Percentiles rank a stretch among this genome's conserved stretches.
These are phyloP conservation scores for Pachyseris speciosa DNA, from an alignment of 64 coral and sea anemone genomes.

Conservation along the genomic window DNA sequence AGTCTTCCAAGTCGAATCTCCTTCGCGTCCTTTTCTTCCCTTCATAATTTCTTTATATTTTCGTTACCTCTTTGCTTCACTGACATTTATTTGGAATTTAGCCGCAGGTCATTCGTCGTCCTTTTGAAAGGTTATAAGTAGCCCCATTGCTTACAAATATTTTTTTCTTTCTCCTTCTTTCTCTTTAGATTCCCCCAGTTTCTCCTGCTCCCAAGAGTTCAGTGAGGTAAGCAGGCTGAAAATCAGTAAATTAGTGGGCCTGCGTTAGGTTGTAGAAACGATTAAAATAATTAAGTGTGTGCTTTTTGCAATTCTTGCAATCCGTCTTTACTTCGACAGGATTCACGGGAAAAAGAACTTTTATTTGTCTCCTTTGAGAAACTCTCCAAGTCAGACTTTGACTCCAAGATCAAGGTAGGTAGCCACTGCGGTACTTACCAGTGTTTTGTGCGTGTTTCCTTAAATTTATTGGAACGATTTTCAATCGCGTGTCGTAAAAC, in stretches of 20 bases:
- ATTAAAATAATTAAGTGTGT: not conserved
- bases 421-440: no score
- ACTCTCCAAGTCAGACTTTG: constrained; percentile 1
- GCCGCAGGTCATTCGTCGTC: no score
- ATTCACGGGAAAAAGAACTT: constrained; percentile 20
- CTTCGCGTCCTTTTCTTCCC: no score
- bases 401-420: constrained; percentile 25
- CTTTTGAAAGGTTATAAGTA: not conserved
- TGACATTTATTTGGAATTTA: no score
- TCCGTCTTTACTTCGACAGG: not conserved
- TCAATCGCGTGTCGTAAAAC: no score
- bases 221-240: not conserved
- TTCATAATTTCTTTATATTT: no score
- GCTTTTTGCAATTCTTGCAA: not conserved
- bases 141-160: not conserved
- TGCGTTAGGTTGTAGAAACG: no score
- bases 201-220: constrained; percentile 24
- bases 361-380: constrained; percentile 34
- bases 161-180: not conserved
- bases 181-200: constrained; percentile 13
- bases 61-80: no score
- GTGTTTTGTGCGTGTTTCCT: no score
- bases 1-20: no score
- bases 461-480: no score
- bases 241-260: no score